Conservation (phyloP, 1,140 invertebrate species). For the roundworm (Caenorhabditis elegans) region DNA sequence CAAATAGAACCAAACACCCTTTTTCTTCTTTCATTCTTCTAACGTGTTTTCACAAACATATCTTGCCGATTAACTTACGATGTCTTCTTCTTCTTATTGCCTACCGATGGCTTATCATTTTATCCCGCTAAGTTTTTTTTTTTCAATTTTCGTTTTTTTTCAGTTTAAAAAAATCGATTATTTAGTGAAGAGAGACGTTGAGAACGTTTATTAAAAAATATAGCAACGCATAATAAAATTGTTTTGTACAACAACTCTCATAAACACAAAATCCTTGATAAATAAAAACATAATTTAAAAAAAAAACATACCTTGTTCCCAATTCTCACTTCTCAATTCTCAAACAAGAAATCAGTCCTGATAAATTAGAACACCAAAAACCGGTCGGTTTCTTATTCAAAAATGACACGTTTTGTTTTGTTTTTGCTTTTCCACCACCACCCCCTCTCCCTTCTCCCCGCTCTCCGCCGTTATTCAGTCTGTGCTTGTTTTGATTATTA, state of each 20-base stretch:
- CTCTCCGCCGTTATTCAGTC: no score
- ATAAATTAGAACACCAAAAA: background rate
- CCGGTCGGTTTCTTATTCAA: background rate
- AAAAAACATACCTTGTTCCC: no score
- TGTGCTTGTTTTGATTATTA: no score
- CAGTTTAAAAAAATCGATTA: no score
- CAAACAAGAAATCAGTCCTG: background rate
- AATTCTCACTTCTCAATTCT: no score
- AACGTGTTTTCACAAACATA: slow-evolving; percentile 12
- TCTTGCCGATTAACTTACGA: background rate
- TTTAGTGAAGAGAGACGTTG: no score
- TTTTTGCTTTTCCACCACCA: background rate
- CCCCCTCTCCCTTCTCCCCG: background rate
- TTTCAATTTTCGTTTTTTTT: background rate
- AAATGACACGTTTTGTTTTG: background rate
- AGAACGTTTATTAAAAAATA: no score
- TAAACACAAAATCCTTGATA: background rate
- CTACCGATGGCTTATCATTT: background rate
- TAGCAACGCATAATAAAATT: no score
- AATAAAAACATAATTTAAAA: no score
- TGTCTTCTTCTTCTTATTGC: background rate
- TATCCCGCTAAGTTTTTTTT: background rate
- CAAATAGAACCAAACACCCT: background rate
- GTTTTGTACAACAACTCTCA: background rate
- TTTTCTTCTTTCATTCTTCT: background rate